These are phyloP conservation scores for Hydropotes inermis DNA, from an alignment of 2,113 vertebrate genomes.

Conservation along the genomic window DNA sequence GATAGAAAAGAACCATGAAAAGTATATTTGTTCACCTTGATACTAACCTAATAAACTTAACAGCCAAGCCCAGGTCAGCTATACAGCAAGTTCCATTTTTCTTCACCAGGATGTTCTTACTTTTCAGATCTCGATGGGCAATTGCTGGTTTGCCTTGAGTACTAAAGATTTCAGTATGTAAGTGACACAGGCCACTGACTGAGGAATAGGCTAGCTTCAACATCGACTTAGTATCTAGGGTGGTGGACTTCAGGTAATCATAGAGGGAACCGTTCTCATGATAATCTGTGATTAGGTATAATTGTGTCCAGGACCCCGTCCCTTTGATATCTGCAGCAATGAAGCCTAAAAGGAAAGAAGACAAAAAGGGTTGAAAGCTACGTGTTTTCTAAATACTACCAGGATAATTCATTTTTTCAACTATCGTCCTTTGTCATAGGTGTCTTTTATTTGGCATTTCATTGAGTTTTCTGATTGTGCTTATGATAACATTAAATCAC, in stretches of 20 bases:
- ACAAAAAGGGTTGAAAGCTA: neutral
- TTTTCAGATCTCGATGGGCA: slow-evolving; percentile 97
- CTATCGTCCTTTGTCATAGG: neutral
- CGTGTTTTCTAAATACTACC: neutral
- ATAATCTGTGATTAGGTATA: slow-evolving; percentile 98
- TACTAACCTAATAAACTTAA: slow-evolving; percentile 96
- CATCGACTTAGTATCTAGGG: slow-evolving; percentile 92
- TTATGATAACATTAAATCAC: neutral
- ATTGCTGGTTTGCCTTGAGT: slow-evolving; percentile 98
- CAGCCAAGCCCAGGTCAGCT: slow-evolving; percentile 95
- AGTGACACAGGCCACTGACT: slow-evolving; percentile 93
- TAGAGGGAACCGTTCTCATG: slow-evolving; percentile 97
- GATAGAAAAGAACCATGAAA: neutral
- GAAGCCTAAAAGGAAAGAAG: slow-evolving; percentile 84
- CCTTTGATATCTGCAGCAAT: slow-evolving; percentile 99
- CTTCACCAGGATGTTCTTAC: slow-evolving; percentile 98
- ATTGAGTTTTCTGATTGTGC: neutral
- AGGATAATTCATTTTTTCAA: neutral
- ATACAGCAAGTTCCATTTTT: slow-evolving; percentile 96
- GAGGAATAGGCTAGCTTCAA: slow-evolving; percentile 94
- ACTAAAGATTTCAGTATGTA: slow-evolving; percentile 98
- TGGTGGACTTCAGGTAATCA: slow-evolving; percentile 96
- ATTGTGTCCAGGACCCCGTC: slow-evolving; percentile 97
- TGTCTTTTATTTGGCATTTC: neutral
- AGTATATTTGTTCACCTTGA: neutral